Conservation (phyloP, 37 sponge, comb jelly and placozoan genomes). For the Dysidea cf. avara region DNA sequence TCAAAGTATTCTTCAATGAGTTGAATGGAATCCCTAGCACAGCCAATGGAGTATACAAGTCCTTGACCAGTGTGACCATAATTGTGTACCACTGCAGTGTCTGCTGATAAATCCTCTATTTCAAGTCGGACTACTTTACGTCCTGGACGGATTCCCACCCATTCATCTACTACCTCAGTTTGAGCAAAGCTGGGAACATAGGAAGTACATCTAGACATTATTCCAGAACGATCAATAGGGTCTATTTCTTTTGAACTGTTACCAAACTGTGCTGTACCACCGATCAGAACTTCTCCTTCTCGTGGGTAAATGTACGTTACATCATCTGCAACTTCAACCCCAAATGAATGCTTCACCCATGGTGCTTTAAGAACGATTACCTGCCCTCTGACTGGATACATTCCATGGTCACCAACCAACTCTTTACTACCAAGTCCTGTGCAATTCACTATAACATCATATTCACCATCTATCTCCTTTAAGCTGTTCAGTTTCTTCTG, state of each 20-base stretch:
- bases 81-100: conserved; percentile 59
- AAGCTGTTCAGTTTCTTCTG: conserved; percentile 32
- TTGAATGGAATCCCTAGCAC: conserved; percentile 81
- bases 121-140: conserved; percentile 63
- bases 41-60: conserved; percentile 62
- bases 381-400: conserved; percentile 68
- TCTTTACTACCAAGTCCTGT: too few species aligned
- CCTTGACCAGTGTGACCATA: conserved; percentile 87
- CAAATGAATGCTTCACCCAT: conserved; percentile 63
- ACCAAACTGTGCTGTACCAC: conserved; percentile 46
- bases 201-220: conserved; percentile 15
- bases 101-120: conserved; percentile 3
- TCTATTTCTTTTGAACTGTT: conserved; percentile 24
- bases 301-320: conserved; percentile 49
- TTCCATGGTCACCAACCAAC: conserved; percentile 44
- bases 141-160: conserved; percentile 64
- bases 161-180: conserved; percentile 44
- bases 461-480: conserved; percentile 16
- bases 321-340: not conserved
- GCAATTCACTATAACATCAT: conserved; percentile 77
- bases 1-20: too few species aligned
- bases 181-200: conserved; percentile 46
- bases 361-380: conserved; percentile 63
- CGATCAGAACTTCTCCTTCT: conserved; percentile 28
- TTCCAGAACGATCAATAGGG: conserved; percentile 2